A percentile compares a stretch with the other conserved stretches of the same genome.
These are phyloP conservation scores for Latrodectus geometricus DNA, from an alignment of 1,140 invertebrate species.

Conservation along the genomic window DNA sequence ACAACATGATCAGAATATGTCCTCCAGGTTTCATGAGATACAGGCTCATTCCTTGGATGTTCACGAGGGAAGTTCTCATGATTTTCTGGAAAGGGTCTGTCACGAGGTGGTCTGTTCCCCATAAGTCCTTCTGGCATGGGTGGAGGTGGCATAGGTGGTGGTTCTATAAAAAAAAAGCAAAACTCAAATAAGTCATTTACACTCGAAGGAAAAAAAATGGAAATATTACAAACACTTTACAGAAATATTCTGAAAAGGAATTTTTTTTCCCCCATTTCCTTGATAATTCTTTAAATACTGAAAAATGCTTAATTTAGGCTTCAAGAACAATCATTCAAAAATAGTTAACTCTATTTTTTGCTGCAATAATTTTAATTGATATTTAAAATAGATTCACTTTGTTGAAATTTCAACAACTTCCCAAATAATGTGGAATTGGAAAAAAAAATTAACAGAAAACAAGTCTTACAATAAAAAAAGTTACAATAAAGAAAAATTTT, in stretches of 20 bases:
- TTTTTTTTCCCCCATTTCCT: not conserved
- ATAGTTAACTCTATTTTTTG: too few relatives aligned
- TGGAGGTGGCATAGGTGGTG: constrained; percentile 4
- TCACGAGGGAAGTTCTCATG: constrained; percentile 34
- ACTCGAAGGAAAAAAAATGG: not conserved
- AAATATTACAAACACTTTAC: not conserved
- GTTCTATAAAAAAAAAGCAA: not conserved
- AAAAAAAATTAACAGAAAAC: not conserved
- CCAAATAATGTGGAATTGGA: too few relatives aligned
- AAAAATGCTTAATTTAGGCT: too few relatives aligned
- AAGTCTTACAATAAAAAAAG: not conserved
- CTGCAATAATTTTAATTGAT: too few relatives aligned
- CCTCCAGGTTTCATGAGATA: constrained; percentile 7
- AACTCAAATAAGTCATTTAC: not conserved
- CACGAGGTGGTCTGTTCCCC: not conserved
- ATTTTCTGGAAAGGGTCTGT: constrained; percentile 26
- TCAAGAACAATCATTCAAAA: too few relatives aligned
- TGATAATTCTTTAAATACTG: not conserved
- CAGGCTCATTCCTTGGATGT: constrained; percentile 9
- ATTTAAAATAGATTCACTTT: too few relatives aligned
- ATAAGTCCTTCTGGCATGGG: not conserved
- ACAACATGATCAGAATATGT: not conserved
- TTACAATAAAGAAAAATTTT: not conserved
- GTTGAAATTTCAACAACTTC: too few relatives aligned
- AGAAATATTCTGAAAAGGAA: not conserved